These are phyloP conservation scores for Drosophila pallidifrons DNA, from an alignment of 1,140 invertebrate species.

Conservation along the genomic window DNA sequence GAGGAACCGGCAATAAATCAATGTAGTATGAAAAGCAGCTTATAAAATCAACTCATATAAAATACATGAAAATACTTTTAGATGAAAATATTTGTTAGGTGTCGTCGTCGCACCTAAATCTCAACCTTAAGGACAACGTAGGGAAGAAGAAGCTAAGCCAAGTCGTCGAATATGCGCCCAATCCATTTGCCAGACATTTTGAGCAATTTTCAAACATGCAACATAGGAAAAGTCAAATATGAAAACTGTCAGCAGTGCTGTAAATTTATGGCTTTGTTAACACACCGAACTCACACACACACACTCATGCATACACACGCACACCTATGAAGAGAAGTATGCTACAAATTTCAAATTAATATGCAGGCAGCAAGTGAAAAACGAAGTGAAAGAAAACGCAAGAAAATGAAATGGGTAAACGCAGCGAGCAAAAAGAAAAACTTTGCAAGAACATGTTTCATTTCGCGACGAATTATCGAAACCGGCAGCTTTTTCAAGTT, in stretches of 20 bases:
- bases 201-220: slow-evolving; percentile 63
- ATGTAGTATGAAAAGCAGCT: slow-evolving; percentile 1
- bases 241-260: slow-evolving; percentile 72
- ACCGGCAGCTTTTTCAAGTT: slow-evolving; percentile 57
- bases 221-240: slow-evolving; percentile 75
- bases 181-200: slow-evolving; percentile 36
- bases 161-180: neutral
- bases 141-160: neutral
- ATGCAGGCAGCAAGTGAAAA: slow-evolving; percentile 49
- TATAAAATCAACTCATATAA: slow-evolving; percentile 1
- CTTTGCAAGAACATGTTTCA: slow-evolving; percentile 57
- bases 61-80: slow-evolving; percentile 26
- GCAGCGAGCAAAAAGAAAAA: slow-evolving; percentile 18
- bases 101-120: neutral
- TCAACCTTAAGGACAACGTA: neutral
- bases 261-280: slow-evolving; percentile 74
- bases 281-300: slow-evolving; percentile 46
- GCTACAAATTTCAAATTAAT: slow-evolving; percentile 78
- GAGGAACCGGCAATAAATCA: slow-evolving; percentile 24
- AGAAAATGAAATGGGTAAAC: slow-evolving; percentile 51
- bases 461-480: slow-evolving; percentile 68
- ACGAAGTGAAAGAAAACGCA: slow-evolving; percentile 4
- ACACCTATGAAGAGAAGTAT: slow-evolving; percentile 51
- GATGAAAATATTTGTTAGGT: too few species aligned
- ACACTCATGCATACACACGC: neutral